A percentile compares a stretch with the other conserved stretches of the same genome.
These are phyloP conservation scores for Heliocidaris erythrogramma DNA, from an alignment of 35 echinoderm and acorn worm genomes.

Conservation along the genomic window DNA sequence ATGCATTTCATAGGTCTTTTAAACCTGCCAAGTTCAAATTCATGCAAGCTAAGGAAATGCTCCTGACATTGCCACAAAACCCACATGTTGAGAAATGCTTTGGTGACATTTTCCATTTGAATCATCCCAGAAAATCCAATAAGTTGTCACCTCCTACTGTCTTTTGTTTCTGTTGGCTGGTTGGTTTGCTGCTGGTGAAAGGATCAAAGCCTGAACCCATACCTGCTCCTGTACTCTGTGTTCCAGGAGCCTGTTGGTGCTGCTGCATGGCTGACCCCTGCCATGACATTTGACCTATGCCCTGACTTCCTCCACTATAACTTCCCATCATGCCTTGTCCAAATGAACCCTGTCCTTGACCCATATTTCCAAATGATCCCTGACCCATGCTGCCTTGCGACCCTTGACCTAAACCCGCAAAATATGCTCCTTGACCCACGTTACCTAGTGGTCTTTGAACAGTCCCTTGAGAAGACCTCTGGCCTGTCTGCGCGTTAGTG, in stretches of 20 bases:
- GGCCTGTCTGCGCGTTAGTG: slow-evolving; percentile 16
- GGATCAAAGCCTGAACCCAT: slow-evolving; percentile 56
- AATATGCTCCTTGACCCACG: background rate
- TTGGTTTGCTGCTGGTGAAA: background rate
- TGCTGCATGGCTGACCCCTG: background rate
- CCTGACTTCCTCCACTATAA: slow-evolving; percentile 48
- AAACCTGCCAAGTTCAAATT: too few relatives aligned
- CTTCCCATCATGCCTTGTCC: slow-evolving; percentile 57
- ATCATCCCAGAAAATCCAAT: slow-evolving; percentile 61
- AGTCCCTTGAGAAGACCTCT: slow-evolving; percentile 37
- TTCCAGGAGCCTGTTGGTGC: background rate
- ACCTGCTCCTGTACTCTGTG: background rate
- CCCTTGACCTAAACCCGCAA: slow-evolving; percentile 4
- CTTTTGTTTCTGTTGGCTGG: background rate
- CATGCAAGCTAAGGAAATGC: background rate
- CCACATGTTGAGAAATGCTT: background rate
- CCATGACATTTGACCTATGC: background rate
- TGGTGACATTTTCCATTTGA: background rate
- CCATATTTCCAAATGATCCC: slow-evolving; percentile 22
- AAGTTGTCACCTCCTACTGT: slow-evolving; percentile 31
- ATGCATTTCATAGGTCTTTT: too few relatives aligned
- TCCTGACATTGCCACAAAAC: background rate
- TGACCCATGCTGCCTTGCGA: slow-evolving; percentile 37
- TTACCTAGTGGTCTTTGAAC: slow-evolving; percentile 24
- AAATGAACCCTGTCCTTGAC: background rate